A percentile compares a stretch with the other conserved stretches of the same genome.
Evolutionary conservation across 2,888 invertebrate genomes (phyloP).

Genomic region (Acanthosoma haemorrhoidale): DNA sequence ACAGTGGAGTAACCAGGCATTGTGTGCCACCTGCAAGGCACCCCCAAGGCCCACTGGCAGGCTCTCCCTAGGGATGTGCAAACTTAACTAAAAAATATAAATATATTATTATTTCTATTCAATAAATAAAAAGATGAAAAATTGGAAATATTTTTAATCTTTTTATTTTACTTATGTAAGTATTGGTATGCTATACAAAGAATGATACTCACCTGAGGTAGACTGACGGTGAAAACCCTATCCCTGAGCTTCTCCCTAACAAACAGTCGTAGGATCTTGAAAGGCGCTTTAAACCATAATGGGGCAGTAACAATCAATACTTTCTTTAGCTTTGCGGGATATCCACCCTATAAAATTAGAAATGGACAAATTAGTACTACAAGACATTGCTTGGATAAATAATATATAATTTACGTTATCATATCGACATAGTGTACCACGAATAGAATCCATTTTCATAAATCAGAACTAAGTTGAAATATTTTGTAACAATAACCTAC

Average conservation of each 20-base stretch:
- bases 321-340: slow-evolving; percentile 94
- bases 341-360: slow-evolving; percentile 68
- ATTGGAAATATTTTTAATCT: too few relatives aligned
- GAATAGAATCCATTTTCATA: too few relatives aligned
- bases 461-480: too few relatives aligned
- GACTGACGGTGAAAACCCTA: slow-evolving; percentile 89
- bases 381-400: background rate
- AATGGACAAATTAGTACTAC: background rate
- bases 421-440: too few relatives aligned
- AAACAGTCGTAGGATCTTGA: slow-evolving; percentile 89
- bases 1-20: slow-evolving; percentile 74
- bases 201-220: slow-evolving; percentile 60
- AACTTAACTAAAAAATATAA: slow-evolving; percentile 53
- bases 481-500: too few relatives aligned
- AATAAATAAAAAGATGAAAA: too few relatives aligned
- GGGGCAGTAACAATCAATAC: slow-evolving; percentile 96
- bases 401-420: too few relatives aligned
- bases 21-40: slow-evolving; percentile 78
- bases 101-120: too few relatives aligned
- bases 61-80: slow-evolving; percentile 84
- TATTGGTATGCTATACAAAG: background rate
- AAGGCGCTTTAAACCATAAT: slow-evolving; percentile 96
- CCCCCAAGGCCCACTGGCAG: slow-evolving; percentile 88
- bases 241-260: slow-evolving; percentile 93
- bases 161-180: too few relatives aligned